A percentile compares a stretch with the other conserved stretches of the same genome.
Conservation (phyloP, 1,140 invertebrate species). For the Lamellibrachia luymesi region DNA sequence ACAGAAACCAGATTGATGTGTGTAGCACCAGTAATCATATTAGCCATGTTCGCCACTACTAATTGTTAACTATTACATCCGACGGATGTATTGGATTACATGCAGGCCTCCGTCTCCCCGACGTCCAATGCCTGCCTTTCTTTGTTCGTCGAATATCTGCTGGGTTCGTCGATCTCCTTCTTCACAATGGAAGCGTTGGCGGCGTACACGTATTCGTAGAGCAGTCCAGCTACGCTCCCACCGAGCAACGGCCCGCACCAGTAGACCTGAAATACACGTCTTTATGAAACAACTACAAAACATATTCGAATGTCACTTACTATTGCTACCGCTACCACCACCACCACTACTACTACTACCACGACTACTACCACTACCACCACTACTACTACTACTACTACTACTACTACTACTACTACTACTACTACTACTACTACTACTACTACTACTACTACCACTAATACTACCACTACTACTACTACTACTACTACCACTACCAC, state of each 20-base stretch:
- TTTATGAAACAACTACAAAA: not conserved
- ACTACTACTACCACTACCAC: too few species aligned
- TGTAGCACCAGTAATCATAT: not conserved
- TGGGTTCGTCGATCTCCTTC: not conserved
- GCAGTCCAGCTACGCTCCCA: slow-evolving; percentile 69
- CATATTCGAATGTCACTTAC: too few species aligned
- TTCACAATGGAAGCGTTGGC: not conserved
- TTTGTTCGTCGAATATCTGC: not conserved
- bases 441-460: too few species aligned
- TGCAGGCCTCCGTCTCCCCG: not conserved
- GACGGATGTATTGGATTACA: not conserved
- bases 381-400: too few species aligned
- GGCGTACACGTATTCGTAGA: slow-evolving; percentile 64
- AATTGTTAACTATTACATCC: not conserved
- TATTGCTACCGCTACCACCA: too few species aligned
- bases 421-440: too few species aligned
- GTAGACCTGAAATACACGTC: slow-evolving; percentile 67
- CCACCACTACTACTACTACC: too few species aligned
- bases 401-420: too few species aligned
- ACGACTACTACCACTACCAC: too few species aligned
- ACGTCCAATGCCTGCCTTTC: not conserved
- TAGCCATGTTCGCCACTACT: not conserved
- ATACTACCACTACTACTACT: too few species aligned
- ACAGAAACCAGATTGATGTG: not conserved
- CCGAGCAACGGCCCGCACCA: slow-evolving; percentile 86